phyloP scores from a whole-genome alignment of 2,113 vertebrate species.

The Epinephelus moara region DNA sequence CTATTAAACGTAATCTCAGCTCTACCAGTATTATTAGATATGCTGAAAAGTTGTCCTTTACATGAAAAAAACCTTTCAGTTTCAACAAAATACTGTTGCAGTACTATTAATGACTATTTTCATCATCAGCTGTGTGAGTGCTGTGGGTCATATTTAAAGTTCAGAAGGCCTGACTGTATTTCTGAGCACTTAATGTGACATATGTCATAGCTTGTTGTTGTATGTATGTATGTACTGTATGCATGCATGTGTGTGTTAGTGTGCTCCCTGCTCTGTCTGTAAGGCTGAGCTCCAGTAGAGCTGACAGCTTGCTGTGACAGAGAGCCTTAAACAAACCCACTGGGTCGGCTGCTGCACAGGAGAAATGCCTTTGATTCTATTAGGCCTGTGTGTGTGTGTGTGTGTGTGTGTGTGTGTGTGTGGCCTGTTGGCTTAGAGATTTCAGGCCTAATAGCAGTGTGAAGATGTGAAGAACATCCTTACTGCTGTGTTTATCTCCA shows the following conservation, averaged over 20 bases:
- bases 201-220: conserved; percentile 6
- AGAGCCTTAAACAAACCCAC: conserved; percentile 77
- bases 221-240: conserved; percentile 11
- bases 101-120: background rate
- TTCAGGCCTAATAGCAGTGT: conserved; percentile 56
- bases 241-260: conserved; percentile 26
- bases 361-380: conserved; percentile 83
- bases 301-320: conserved; percentile 83
- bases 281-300: conserved; percentile 70
- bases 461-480: conserved; percentile 51
- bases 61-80: background rate
- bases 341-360: conserved; percentile 69
- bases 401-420: conserved; percentile 27
- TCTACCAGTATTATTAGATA: too few species aligned
- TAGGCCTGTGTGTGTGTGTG: conserved; percentile 35
- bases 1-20: background rate
- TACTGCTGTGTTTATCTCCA: conserved; percentile 9
- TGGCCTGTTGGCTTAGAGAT: conserved; percentile 59
- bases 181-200: background rate
- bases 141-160: background rate
- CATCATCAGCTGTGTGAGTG: background rate
- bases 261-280: conserved; percentile 29
- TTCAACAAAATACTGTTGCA: background rate
- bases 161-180: background rate
- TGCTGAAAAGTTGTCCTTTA: background rate